Conservation (phyloP, 23 tunicate genomes). For the Clavelina lepadiformis region DNA sequence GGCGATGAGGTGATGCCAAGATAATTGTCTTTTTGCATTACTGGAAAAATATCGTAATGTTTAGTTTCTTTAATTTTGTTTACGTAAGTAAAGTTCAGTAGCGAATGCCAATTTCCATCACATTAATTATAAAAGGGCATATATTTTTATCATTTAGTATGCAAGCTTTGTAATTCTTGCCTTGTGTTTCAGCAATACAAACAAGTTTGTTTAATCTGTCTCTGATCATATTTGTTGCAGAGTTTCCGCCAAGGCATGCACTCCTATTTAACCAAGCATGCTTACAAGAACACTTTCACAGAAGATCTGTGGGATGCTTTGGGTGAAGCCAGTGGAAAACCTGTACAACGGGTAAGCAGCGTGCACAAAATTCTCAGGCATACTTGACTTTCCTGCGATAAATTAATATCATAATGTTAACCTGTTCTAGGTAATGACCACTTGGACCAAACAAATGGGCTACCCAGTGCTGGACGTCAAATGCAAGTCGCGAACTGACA, state of each 20-base stretch:
- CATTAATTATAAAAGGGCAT: too few relatives aligned
- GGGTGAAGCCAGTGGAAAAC: slow-evolving; percentile 86
- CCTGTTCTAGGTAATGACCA: slow-evolving; percentile 63
- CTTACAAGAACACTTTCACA: slow-evolving; percentile 94
- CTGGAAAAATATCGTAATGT: neutral
- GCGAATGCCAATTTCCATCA: too few relatives aligned
- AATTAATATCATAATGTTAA: neutral
- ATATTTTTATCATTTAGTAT: neutral
- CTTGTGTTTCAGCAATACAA: neutral
- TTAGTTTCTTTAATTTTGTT: neutral
- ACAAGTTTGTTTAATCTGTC: neutral
- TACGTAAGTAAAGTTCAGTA: too few relatives aligned
- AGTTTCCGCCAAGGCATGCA: slow-evolving; percentile 89
- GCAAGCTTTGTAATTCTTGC: neutral
- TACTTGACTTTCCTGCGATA: neutral
- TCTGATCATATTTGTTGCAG: slow-evolving; percentile 1
- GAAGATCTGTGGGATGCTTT: slow-evolving; percentile 98
- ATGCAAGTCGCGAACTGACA: slow-evolving; percentile 43
- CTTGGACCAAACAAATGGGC: slow-evolving; percentile 96
- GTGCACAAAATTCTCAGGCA: neutral
- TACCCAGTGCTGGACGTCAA: slow-evolving; percentile 83
- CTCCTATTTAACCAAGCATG: slow-evolving; percentile 69
- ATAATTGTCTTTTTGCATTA: neutral
- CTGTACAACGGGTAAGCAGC: slow-evolving; percentile 57
- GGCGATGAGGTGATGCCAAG: slow-evolving; percentile 63